phyloP scores from a whole-genome alignment of 1,140 invertebrate genomes.

The Drosophila prosaltans region DNA sequence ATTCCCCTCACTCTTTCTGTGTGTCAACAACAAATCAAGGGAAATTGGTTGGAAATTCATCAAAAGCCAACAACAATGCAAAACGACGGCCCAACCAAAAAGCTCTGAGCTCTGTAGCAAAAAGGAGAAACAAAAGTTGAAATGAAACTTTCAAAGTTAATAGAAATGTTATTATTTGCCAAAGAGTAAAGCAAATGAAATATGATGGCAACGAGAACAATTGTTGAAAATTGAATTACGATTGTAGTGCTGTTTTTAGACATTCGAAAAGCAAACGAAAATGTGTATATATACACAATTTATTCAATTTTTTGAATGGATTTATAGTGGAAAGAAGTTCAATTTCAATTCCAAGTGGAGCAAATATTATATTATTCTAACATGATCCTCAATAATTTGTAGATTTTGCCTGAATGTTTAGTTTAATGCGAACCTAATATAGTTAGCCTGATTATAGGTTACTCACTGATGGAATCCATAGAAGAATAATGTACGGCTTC shows the following conservation, averaged over 20 bases:
- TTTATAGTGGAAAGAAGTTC: no score
- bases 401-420: no score
- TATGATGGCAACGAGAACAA: slow-evolving; percentile 15
- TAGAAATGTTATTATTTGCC: slow-evolving; percentile 75
- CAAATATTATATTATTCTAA: no score
- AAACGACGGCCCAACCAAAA: slow-evolving; percentile 16
- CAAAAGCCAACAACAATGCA: slow-evolving; percentile 29
- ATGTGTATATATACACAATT: no score
- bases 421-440: no score
- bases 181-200: slow-evolving; percentile 46
- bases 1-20: slow-evolving; percentile 26
- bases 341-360: no score
- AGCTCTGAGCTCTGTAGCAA: neutral
- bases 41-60: slow-evolving; percentile 73
- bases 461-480: no score
- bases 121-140: slow-evolving; percentile 43
- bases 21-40: slow-evolving; percentile 72
- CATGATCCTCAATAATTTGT: no score
- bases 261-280: neutral
- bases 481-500: no score
- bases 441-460: no score
- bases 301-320: no score
- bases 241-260: slow-evolving; percentile 1
- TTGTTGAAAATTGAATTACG: slow-evolving; percentile 27
- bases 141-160: slow-evolving; percentile 70